phyloP scores from a whole-genome alignment of 53 echinoderm and acorn worm genomes.

The Hippasteria phrygiana region DNA sequence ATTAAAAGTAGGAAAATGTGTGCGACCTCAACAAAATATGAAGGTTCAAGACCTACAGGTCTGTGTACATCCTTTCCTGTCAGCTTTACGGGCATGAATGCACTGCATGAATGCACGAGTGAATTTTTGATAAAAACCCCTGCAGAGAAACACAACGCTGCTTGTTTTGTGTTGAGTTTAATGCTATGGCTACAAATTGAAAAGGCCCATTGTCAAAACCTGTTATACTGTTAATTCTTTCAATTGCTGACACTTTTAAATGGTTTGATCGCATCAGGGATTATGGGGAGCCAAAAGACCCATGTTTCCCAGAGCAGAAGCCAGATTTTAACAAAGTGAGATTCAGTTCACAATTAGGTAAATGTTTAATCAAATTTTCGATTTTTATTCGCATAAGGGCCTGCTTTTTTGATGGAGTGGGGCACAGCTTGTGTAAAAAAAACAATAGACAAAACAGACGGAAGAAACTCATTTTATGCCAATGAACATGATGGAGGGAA shows the following conservation, averaged over 20 bases:
- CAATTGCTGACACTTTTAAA: background rate
- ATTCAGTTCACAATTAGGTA: no score
- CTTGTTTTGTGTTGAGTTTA: slow-evolving; percentile 46
- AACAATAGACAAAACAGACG: no score
- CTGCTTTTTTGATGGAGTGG: no score
- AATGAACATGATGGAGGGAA: background rate
- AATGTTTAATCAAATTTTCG: no score
- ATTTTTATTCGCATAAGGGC: no score
- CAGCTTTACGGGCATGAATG: background rate
- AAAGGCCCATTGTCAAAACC: slow-evolving; percentile 33
- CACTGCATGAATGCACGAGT: background rate
- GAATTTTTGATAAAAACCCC: background rate
- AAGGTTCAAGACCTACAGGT: no score
- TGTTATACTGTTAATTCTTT: background rate
- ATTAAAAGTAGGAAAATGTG: no score
- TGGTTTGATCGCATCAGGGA: no score
- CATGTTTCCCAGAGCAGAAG: background rate
- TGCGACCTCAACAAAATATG: no score
- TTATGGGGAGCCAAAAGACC: background rate
- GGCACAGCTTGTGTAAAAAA: no score
- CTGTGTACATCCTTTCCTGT: background rate
- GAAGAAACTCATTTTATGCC: no score
- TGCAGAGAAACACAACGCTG: slow-evolving; percentile 8
- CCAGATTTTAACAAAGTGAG: background rate
- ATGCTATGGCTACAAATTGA: slow-evolving; percentile 27